Evolutionary conservation across 2,888 invertebrate genomes (phyloP).

Genomic region (Ceramica pisi): DNA sequence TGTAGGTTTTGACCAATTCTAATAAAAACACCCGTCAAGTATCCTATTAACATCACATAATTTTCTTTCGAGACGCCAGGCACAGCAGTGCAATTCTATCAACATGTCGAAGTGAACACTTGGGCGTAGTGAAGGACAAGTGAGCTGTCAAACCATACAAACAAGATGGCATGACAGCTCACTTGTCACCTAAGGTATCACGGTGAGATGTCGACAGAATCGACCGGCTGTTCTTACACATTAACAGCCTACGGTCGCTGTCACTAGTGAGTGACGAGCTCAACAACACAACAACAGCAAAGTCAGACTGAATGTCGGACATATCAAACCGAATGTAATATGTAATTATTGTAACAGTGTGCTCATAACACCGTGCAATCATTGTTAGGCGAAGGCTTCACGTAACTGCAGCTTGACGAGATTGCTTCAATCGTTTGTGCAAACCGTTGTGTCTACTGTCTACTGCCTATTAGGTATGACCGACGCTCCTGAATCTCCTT

Average conservation of each 20-base stretch:
- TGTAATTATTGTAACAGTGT: conserved; percentile 53
- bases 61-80: neutral
- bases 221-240: too few relatives aligned
- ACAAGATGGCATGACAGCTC: too few relatives aligned
- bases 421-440: conserved; percentile 31
- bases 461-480: neutral
- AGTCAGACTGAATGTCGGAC: conserved; percentile 17
- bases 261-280: neutral
- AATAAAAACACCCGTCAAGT: too few relatives aligned
- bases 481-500: neutral
- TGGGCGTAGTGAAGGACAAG: too few relatives aligned
- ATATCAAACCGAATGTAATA: conserved; percentile 50
- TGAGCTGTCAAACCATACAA: too few relatives aligned
- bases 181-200: too few relatives aligned
- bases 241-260: too few relatives aligned
- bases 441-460: conserved; percentile 29
- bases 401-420: conserved; percentile 40
- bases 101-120: too few relatives aligned
- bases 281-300: conserved; percentile 5
- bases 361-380: conserved; percentile 52
- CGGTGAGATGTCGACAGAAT: too few relatives aligned
- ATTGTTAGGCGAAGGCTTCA: conserved; percentile 39
- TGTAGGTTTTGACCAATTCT: too few relatives aligned
- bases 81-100: too few relatives aligned
- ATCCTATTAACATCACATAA: neutral